Evolutionary conservation across 2,888 invertebrate species (phyloP), one percentile per base, ranked within the genome.

Genomic region (Lithophane socia): DNA sequence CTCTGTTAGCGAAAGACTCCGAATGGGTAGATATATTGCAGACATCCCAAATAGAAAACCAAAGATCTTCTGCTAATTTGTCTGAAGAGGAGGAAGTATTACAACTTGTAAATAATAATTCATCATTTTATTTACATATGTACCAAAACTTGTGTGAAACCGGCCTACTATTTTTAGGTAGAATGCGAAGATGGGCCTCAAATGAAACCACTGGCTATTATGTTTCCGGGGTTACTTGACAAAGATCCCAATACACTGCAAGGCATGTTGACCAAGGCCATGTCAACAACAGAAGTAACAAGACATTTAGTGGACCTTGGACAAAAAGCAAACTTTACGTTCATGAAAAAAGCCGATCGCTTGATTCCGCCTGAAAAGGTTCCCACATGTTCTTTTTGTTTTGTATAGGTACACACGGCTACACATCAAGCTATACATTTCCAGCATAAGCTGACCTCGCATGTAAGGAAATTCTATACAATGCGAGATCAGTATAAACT

Each of bases 281-380:
- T 96, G 94, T 96, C 96, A 7, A 96, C 96, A 16, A 95, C 95
- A 21, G 96, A 96, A 91, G 94, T 96, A 21, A 96, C 96, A 3
- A 94, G 92, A 77, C 94, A 94, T 88, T 91, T 96, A 78, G 94
- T 96, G 37, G 92, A 94, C 80, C 91, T 95, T 44, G 95, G 95
- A 0, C 94, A 95, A 87, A 96, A 96, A 88, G 96, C 96, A 5
- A 94, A 95, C 85, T 95, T 95, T 80, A 91, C 92, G 7, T 94
- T 94, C 72, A 95, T 96, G 95, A 96, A 95, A 89, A 95, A 95
- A 89, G 92, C 95, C 9, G 92, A 93, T 77, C 92, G 94, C 8
- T 89, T 96, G 47, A 95, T 96, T 79, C 95, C 95, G 37, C 91
- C 88, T 65, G 94, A 95, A 56, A 95, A 95, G 93, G 96, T 95